Conservation (phyloP, 2,797 vertebrate species). For the Tokudaia muenninki region DNA sequence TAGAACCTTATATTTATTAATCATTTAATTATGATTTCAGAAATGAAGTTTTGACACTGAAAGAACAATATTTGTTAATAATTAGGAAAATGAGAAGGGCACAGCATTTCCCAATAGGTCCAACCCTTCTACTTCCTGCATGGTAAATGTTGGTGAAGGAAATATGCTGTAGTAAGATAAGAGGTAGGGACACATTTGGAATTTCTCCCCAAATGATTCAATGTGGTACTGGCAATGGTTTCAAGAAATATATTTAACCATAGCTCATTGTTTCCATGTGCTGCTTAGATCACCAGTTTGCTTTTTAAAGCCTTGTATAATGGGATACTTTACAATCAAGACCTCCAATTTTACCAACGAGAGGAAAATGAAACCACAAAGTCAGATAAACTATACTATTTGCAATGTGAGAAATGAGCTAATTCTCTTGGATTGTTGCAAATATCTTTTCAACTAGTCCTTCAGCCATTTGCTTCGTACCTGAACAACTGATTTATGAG, state of each 20-base stretch:
- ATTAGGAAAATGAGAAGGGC: slow-evolving; percentile 83
- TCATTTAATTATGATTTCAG: slow-evolving; percentile 85
- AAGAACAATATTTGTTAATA: slow-evolving; percentile 82
- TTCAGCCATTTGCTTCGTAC: not conserved
- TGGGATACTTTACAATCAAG: not conserved
- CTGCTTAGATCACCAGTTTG: not conserved
- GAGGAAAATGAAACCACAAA: not conserved
- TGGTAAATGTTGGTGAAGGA: slow-evolving; percentile 75
- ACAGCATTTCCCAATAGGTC: slow-evolving; percentile 81
- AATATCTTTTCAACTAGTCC: not conserved
- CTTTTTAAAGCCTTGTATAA: slow-evolving; percentile 53
- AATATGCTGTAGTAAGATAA: slow-evolving; percentile 80
- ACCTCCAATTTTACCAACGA: not conserved
- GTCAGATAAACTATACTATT: not conserved
- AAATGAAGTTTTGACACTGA: slow-evolving; percentile 82
- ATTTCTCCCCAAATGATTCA: slow-evolving; percentile 56
- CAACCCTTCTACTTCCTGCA: slow-evolving; percentile 80
- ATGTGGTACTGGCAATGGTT: not conserved
- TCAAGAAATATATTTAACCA: slow-evolving; percentile 41
- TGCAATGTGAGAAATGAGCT: not conserved
- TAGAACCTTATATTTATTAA: slow-evolving; percentile 81
- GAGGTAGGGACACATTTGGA: slow-evolving; percentile 7
- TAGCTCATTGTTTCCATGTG: not conserved
- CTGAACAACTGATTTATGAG: not conserved
- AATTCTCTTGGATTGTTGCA: not conserved